Percentiles rank a stretch among this genome's conserved stretches.
phyloP scores from a whole-genome alignment of 2,113 vertebrate genomes.

The Proterorhinus semilunaris region DNA sequence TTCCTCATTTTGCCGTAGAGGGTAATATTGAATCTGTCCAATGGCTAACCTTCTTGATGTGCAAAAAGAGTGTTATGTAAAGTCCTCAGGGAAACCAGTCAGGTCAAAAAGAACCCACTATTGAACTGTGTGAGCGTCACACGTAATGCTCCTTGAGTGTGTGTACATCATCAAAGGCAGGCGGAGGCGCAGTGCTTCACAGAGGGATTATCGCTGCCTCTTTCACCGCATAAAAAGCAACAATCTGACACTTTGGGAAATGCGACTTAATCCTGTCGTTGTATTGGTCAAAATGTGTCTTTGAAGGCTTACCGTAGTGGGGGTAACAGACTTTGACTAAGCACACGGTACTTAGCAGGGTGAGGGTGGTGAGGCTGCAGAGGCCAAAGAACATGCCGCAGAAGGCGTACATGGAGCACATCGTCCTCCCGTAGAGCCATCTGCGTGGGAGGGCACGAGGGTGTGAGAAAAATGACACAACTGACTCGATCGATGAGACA shows the following conservation, averaged over 20 bases:
- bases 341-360: conserved; percentile 78
- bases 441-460: conserved; percentile 51
- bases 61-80: neutral
- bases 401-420: conserved; percentile 79
- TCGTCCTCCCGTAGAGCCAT: conserved; percentile 76
- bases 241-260: conserved; percentile 35
- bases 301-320: conserved; percentile 71
- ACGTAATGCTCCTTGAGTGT: conserved; percentile 39
- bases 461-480: conserved; percentile 27
- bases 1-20: neutral
- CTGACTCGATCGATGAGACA: neutral
- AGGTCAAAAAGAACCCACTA: conserved; percentile 15
- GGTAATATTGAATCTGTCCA: neutral
- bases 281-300: conserved; percentile 10
- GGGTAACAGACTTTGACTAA: conserved; percentile 83
- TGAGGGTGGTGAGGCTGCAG: conserved; percentile 79
- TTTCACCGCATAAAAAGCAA: conserved; percentile 43
- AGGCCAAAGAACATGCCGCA: conserved; percentile 80
- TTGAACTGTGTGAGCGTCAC: conserved; percentile 45
- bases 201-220: conserved; percentile 34
- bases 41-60: neutral
- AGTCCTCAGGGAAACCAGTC: conserved; percentile 9
- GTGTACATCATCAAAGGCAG: conserved; percentile 50
- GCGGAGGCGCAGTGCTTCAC: conserved; percentile 28
- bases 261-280: conserved; percentile 25